phyloP scores from a whole-genome alignment of 2,888 invertebrate genomes.

The Diarsia brunnea region DNA sequence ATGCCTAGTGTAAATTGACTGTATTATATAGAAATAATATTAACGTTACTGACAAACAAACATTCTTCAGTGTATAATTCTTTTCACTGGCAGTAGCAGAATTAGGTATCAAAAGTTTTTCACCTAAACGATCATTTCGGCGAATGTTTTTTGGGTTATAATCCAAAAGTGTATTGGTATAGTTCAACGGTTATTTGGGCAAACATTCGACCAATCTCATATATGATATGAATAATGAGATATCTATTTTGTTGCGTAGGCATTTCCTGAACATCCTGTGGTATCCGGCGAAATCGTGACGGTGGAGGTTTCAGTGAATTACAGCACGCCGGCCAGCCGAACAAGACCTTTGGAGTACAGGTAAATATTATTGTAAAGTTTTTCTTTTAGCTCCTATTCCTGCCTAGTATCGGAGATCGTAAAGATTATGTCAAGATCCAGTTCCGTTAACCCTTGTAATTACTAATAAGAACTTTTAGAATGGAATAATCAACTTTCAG shows the following conservation, averaged over 20 bases:
- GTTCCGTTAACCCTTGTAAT: not conserved
- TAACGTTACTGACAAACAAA: not conserved
- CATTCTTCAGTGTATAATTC: not conserved
- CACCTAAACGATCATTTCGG: not conserved
- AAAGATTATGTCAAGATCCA: not conserved
- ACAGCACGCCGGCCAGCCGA: constrained; percentile 83
- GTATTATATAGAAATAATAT: too few species aligned
- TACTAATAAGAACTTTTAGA: not conserved
- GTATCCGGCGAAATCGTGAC: constrained; percentile 73
- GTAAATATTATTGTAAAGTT: constrained; percentile 67
- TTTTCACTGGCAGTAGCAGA: not conserved
- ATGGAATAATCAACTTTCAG: not conserved
- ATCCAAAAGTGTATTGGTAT: not conserved
- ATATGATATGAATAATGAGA: not conserved
- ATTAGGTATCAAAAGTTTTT: not conserved
- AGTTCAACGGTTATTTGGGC: not conserved
- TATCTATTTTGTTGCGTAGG: constrained; percentile 69
- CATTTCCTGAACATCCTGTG: constrained; percentile 77
- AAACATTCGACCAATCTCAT: not conserved
- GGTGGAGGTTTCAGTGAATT: constrained; percentile 84
- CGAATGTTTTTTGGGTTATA: not conserved
- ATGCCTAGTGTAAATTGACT: not conserved
- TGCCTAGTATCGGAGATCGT: not conserved
- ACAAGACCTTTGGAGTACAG: constrained; percentile 84
- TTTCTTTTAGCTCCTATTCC: not conserved